These are phyloP conservation scores for Myoxocephalus aenaeus DNA, from an alignment of 2,797 vertebrate genomes.

Conservation along the genomic window DNA sequence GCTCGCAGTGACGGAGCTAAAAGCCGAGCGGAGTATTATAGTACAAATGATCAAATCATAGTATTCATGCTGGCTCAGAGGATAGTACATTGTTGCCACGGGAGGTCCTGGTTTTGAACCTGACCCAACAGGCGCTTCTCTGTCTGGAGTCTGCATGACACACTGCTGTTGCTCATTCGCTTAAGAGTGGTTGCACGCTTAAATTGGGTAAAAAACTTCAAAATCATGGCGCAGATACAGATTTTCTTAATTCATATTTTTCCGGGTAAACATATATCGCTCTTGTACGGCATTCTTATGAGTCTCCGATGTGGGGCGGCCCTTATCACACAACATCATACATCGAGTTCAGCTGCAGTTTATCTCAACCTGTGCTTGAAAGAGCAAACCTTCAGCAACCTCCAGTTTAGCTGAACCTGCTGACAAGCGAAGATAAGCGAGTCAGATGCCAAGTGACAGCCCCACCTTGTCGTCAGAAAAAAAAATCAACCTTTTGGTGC, in stretches of 20 bases:
- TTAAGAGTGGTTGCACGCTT: constrained; percentile 15
- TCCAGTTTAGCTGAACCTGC: neutral
- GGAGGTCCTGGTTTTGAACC: constrained; percentile 37
- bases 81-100: constrained; percentile 28
- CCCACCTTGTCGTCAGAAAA: neutral
- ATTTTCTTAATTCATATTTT: neutral
- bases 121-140: constrained; percentile 32
- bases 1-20: too few species aligned
- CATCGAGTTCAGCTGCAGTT: neutral
- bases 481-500: neutral
- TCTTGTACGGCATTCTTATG: neutral
- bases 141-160: constrained; percentile 10
- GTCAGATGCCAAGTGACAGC: neutral
- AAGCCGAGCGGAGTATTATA: too few species aligned
- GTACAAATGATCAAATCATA: constrained; percentile 38
- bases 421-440: neutral
- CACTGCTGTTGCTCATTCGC: constrained; percentile 1
- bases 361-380: neutral
- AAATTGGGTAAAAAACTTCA: neutral
- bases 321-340: neutral
- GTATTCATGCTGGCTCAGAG: constrained; percentile 46
- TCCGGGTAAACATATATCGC: neutral
- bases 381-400: neutral
- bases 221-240: neutral
- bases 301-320: neutral